phyloP scores from a whole-genome alignment of 37 sponge, comb jelly and placozoan genomes.

The Amphimedon queenslandica region DNA sequence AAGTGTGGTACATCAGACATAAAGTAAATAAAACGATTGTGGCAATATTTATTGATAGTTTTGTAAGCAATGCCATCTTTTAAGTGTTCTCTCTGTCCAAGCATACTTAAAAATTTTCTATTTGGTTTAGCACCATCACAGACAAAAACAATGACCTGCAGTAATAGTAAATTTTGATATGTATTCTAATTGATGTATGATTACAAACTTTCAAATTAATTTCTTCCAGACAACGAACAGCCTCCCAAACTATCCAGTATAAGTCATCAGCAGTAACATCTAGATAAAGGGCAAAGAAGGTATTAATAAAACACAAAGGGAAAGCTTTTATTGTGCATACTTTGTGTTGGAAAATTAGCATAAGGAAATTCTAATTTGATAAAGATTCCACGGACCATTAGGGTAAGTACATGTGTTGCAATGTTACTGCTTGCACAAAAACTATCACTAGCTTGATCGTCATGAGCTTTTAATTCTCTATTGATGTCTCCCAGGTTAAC shows the following conservation, averaged over 20 bases:
- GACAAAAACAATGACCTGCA: not conserved
- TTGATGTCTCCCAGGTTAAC: conserved; percentile 11
- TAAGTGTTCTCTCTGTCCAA: not conserved
- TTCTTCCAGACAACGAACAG: conserved; percentile 7
- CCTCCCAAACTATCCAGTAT: conserved; percentile 16
- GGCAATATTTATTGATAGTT: conserved; percentile 15
- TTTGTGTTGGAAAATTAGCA: conserved; percentile 26
- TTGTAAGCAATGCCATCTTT: conserved; percentile 16
- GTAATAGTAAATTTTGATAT: not conserved
- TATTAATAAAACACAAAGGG: not conserved
- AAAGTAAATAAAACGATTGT: conserved; percentile 13
- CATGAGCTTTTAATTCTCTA: not conserved
- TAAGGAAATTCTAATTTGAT: conserved; percentile 13
- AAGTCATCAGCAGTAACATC: not conserved
- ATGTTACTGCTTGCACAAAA: not conserved
- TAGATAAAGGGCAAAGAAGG: not conserved
- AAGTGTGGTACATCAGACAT: conserved; percentile 36
- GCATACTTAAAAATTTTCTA: not conserved
- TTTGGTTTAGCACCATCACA: conserved; percentile 22
- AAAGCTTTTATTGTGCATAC: not conserved
- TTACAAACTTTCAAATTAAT: not conserved
- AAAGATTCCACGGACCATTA: conserved; percentile 38
- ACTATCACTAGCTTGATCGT: not conserved
- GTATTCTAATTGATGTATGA: not conserved
- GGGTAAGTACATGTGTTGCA: conserved; percentile 22